These are phyloP conservation scores for Turdus rufiventris DNA, from an alignment of 2,113 vertebrate species.

Conservation along the genomic window DNA sequence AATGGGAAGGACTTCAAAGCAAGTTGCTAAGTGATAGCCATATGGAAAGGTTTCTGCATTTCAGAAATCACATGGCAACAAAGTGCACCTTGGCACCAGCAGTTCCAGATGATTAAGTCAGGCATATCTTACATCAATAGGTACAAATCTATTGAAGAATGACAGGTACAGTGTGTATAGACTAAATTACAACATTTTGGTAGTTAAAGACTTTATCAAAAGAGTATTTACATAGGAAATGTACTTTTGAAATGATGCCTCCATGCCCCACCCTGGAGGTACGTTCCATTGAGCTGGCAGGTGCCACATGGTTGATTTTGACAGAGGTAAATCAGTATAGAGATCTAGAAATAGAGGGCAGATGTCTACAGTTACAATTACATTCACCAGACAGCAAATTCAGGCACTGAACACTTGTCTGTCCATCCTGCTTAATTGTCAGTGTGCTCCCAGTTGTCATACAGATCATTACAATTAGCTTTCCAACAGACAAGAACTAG, in stretches of 20 bases:
- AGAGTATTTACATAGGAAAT: neutral
- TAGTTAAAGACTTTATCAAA: neutral
- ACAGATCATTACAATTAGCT: neutral
- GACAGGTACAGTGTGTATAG: neutral
- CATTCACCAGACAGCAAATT: neutral
- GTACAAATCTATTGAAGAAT: neutral
- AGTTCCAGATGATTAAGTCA: neutral
- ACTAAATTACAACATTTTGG: neutral
- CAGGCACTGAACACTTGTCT: neutral
- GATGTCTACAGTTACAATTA: neutral
- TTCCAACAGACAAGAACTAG: neutral
- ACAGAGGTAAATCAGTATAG: neutral
- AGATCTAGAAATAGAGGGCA: neutral
- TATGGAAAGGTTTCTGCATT: neutral
- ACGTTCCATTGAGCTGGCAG: neutral
- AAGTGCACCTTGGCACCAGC: neutral
- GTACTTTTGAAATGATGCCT: neutral
- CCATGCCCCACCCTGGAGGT: rapidly evolving
- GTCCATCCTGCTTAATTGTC: neutral
- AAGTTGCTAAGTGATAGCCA: neutral
- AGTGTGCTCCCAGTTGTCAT: neutral
- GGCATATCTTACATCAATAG: neutral
- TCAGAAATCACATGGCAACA: neutral
- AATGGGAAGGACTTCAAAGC: neutral
- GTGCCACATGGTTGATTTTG: neutral